Percentiles rank a stretch among this genome's conserved stretches.
These are phyloP conservation scores for Sabatieria punctata DNA, from an alignment of 2,888 invertebrate genomes.

Conservation along the genomic window DNA sequence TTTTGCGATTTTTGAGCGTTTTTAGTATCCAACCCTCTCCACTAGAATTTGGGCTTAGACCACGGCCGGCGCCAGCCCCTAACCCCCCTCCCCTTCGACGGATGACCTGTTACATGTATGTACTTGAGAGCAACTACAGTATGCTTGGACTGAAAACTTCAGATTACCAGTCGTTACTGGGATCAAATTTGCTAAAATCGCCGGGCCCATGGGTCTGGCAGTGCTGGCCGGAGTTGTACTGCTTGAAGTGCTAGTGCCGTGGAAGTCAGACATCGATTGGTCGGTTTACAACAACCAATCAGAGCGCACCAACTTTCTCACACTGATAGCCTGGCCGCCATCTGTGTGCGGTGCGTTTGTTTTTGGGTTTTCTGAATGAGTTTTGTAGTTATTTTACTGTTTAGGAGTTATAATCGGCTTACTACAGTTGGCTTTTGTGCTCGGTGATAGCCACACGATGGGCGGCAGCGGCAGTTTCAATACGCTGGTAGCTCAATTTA, in stretches of 20 bases:
- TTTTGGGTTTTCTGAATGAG: not conserved
- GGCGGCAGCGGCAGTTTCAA: not conserved
- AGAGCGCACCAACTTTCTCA: not conserved
- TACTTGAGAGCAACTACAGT: too few relatives aligned
- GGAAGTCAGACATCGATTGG: not conserved
- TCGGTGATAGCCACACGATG: not conserved
- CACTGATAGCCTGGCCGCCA: not conserved
- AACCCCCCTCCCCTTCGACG: too few relatives aligned
- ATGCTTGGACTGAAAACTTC: too few relatives aligned
- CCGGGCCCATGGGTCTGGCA: too few relatives aligned
- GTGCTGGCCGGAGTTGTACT: too few relatives aligned
- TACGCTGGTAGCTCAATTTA: not conserved
- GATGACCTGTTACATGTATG: too few relatives aligned
- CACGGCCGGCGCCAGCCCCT: too few relatives aligned
- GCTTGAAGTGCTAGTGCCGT: not conserved
- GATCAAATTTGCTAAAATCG: too few relatives aligned
- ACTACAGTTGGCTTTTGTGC: not conserved
- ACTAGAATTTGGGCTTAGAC: too few relatives aligned
- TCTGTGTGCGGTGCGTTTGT: not conserved
- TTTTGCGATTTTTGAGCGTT: too few relatives aligned
- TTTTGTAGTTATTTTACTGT: not conserved
- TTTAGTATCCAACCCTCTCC: too few relatives aligned
- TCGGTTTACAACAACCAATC: not conserved
- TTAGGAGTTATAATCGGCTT: not conserved
- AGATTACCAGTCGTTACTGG: too few relatives aligned